These are phyloP conservation scores for Epistrophe grossulariae DNA, from an alignment of 2,888 invertebrate species.

Conservation along the genomic window DNA sequence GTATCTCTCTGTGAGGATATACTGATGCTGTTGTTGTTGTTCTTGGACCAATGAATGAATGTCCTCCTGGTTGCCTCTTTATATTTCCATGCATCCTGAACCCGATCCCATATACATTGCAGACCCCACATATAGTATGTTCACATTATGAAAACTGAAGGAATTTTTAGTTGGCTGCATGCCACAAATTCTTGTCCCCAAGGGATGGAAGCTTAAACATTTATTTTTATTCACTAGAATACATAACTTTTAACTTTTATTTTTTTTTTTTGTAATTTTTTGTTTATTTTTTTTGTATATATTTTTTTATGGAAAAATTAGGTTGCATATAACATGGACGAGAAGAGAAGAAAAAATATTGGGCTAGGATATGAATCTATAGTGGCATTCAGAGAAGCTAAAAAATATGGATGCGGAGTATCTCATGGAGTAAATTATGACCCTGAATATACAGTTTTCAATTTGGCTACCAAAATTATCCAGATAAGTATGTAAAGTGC, in stretches of 20 bases:
- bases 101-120: background rate
- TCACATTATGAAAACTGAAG: conserved; percentile 33
- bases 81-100: background rate
- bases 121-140: background rate
- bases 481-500: conserved; percentile 46
- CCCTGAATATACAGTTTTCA: conserved; percentile 70
- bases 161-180: conserved; percentile 70
- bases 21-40: conserved; percentile 2
- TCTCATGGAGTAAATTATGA: conserved; percentile 68
- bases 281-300: background rate
- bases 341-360: conserved; percentile 46
- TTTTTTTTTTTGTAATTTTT: conserved; percentile 22
- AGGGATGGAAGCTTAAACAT: conserved; percentile 56
- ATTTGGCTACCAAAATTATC: conserved; percentile 56
- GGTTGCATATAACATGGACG: conserved; percentile 47
- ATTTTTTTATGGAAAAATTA: conserved; percentile 53
- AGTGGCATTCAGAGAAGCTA: conserved; percentile 40
- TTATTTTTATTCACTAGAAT: conserved; percentile 68
- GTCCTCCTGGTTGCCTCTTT: conserved; percentile 1
- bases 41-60: conserved; percentile 47
- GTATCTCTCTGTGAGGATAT: conserved; percentile 41
- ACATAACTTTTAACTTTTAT: conserved; percentile 49
- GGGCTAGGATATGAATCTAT: conserved; percentile 62
- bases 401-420: conserved; percentile 33
- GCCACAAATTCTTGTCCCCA: conserved; percentile 69